Evolutionary conservation across 2,888 invertebrate genomes (phyloP).

Genomic region (Cataglyphis rosenhaueri): DNA sequence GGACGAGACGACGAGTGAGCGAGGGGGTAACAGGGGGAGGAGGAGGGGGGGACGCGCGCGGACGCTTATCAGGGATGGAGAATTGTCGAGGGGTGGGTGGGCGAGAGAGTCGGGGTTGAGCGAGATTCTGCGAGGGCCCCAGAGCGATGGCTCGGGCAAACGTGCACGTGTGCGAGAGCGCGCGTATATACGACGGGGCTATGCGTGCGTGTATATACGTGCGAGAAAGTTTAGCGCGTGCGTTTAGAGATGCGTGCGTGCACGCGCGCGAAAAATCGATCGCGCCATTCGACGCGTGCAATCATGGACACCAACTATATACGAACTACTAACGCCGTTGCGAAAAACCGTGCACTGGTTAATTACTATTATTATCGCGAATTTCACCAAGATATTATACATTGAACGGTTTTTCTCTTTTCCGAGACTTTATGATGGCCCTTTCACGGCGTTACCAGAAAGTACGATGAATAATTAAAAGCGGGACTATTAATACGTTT

Average conservation of each 20-base stretch:
- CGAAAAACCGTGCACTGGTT: constrained; percentile 28
- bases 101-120: constrained; percentile 80
- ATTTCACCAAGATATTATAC: constrained; percentile 20
- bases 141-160: constrained; percentile 76
- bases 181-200: constrained; percentile 34
- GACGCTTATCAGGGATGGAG: constrained; percentile 80
- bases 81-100: constrained; percentile 81
- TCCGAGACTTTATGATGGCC: not conserved
- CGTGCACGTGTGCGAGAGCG: constrained; percentile 48
- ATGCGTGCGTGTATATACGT: constrained; percentile 64
- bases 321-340: constrained; percentile 29
- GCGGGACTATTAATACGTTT: constrained; percentile 14
- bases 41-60: constrained; percentile 78
- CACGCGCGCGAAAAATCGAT: constrained; percentile 81
- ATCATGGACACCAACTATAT: constrained; percentile 45
- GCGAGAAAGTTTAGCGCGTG: constrained; percentile 46
- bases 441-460: constrained; percentile 6
- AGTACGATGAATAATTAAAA: constrained; percentile 20
- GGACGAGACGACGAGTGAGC: constrained; percentile 39
- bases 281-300: constrained; percentile 77
- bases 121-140: constrained; percentile 74
- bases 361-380: constrained; percentile 34
- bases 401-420: constrained; percentile 11
- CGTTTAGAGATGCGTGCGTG: constrained; percentile 38
- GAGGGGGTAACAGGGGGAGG: constrained; percentile 64